These are phyloP conservation scores for Hapalemur alaotrensis DNA, from an alignment of 2,797 vertebrate genomes.

Conservation along the genomic window DNA sequence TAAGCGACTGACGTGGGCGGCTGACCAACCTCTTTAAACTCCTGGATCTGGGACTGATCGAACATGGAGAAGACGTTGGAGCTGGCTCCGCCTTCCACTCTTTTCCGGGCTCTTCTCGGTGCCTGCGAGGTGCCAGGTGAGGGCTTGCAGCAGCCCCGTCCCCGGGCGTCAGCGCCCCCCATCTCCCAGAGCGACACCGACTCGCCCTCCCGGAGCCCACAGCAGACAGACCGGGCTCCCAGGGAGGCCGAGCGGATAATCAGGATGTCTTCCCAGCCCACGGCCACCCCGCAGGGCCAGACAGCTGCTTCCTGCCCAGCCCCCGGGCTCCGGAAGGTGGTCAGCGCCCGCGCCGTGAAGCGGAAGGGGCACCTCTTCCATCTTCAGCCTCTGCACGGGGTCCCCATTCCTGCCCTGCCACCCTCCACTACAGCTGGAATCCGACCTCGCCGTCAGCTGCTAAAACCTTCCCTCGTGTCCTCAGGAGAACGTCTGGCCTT, in stretches of 20 bases:
- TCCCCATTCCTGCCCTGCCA: background rate
- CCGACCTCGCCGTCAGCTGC: background rate
- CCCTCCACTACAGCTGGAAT: background rate
- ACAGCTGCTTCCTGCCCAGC: background rate
- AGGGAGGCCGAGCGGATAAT: background rate
- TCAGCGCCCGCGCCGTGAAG: background rate
- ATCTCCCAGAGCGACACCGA: background rate
- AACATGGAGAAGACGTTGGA: slow-evolving; percentile 95
- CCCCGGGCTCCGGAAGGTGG: background rate
- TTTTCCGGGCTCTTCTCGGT: slow-evolving; percentile 92
- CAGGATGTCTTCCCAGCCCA: background rate
- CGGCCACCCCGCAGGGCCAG: fast-evolving
- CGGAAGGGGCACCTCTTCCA: background rate
- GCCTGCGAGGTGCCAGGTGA: slow-evolving; percentile 77
- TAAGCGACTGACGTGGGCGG: background rate
- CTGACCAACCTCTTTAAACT: slow-evolving; percentile 91
- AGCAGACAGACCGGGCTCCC: background rate
- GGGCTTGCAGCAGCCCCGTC: background rate
- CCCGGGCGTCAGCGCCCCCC: background rate
- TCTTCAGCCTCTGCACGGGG: background rate
- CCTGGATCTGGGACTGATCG: slow-evolving; percentile 94
- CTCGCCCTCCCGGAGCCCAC: background rate
- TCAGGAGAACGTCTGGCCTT: too few species aligned
- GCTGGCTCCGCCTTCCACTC: slow-evolving; percentile 84
- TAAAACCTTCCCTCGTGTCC: background rate